Evolutionary conservation across 1,140 invertebrate species (phyloP).

Genomic region (Ceratoteleas bidentatus): DNA sequence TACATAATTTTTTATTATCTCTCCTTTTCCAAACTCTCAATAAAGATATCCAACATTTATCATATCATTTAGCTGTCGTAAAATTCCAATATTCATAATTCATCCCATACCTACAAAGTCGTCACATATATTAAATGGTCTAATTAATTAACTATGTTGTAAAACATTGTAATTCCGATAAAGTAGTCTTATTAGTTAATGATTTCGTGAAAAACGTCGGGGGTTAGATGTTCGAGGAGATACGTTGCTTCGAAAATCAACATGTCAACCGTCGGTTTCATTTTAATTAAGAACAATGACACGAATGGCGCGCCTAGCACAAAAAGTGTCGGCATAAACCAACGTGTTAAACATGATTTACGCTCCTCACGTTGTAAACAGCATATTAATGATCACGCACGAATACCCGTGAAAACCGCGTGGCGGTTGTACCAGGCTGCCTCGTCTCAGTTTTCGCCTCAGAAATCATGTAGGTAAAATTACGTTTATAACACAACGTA

Average conservation of each 20-base stretch:
- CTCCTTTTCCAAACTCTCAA: too few species aligned
- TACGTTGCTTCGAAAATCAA: conserved; percentile 18
- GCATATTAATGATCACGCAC: conserved; percentile 66
- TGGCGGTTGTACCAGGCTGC: conserved; percentile 50
- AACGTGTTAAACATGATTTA: conserved; percentile 61
- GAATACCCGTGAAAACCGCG: conserved; percentile 65
- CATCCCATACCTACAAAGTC: background rate
- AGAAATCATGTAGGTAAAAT: conserved; percentile 65
- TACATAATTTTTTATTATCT: too few species aligned
- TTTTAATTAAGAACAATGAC: conserved; percentile 53
- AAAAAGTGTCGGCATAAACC: conserved; percentile 47
- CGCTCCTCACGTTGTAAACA: conserved; percentile 61
- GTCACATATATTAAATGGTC: background rate
- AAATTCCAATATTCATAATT: too few species aligned
- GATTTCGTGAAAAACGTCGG: conserved; percentile 4
- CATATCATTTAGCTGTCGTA: too few species aligned
- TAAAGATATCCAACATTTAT: too few species aligned
- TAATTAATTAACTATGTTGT: too few species aligned
- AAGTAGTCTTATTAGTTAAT: background rate
- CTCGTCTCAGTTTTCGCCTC: conserved; percentile 60
- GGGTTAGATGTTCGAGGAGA: conserved; percentile 24
- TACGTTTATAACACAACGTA: conserved; percentile 61
- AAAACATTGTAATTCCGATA: background rate
- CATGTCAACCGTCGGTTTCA: conserved; percentile 18
- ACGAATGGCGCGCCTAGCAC: conserved; percentile 12